Evolutionary conservation across 2,113 vertebrate species (phyloP).

Genomic region (Cygnus atratus): DNA sequence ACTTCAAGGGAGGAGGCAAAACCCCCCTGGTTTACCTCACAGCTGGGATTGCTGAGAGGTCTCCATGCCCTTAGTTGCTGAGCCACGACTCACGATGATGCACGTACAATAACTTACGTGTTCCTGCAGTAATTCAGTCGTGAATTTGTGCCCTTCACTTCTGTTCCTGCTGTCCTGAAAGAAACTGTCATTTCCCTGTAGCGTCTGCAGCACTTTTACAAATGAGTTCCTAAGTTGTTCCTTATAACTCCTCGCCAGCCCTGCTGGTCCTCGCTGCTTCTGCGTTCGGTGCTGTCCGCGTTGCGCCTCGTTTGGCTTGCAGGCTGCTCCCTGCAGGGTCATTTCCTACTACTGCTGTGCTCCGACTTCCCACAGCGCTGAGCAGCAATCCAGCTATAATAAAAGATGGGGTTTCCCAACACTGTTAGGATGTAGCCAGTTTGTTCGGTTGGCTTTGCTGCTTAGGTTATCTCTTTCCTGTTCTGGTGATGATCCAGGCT

Average conservation of each 20-base stretch:
- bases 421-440: neutral
- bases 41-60: neutral
- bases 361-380: neutral
- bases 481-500: conserved; percentile 31
- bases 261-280: neutral
- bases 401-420: conserved; percentile 8
- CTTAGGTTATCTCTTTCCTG: conserved; percentile 34
- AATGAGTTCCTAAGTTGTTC: neutral
- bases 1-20: neutral
- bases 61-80: neutral
- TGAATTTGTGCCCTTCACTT: neutral
- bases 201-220: neutral
- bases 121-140: neutral
- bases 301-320: neutral
- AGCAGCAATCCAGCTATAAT: neutral
- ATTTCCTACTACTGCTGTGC: conserved; percentile 6
- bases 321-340: conserved; percentile 9
- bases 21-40: neutral
- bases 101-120: neutral
- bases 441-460: neutral
- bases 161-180: neutral
- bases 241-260: neutral
- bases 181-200: neutral
- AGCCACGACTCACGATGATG: neutral
- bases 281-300: neutral